Evolutionary conservation across 2,888 invertebrate genomes (phyloP).

Genomic region (Campoplex capitator): DNA sequence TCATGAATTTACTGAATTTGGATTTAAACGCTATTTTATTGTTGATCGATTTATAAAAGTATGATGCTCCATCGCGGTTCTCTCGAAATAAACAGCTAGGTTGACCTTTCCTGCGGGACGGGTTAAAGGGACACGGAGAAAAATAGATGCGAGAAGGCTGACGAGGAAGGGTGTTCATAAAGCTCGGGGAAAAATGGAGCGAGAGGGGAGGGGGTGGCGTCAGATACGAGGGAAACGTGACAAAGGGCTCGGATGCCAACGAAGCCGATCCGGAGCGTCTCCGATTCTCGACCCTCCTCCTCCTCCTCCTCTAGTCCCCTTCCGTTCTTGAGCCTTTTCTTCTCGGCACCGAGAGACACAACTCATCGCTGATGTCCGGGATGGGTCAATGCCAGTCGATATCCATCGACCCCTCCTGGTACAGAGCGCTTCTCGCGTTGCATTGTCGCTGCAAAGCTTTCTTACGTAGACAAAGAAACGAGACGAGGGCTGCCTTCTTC

Average conservation of each 20-base stretch:
- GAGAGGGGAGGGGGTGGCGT: neutral
- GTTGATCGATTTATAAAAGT: slow-evolving; percentile 8
- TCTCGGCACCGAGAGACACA: neutral
- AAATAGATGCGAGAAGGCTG: slow-evolving; percentile 1
- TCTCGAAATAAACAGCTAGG: neutral
- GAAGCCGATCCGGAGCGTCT: slow-evolving; percentile 53
- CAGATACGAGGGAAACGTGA: slow-evolving; percentile 54
- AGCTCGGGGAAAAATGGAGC: neutral
- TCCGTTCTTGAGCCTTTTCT: neutral
- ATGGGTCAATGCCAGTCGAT: slow-evolving; percentile 75
- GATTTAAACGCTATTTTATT: neutral
- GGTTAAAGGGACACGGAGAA: slow-evolving; percentile 8
- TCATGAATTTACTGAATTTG: neutral
- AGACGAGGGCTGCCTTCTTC: slow-evolving; percentile 13
- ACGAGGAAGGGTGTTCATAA: neutral
- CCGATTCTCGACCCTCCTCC: slow-evolving; percentile 49
- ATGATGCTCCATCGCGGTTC: neutral
- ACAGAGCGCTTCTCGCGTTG: slow-evolving; percentile 31
- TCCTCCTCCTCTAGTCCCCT: slow-evolving; percentile 44
- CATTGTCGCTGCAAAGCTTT: slow-evolving; percentile 18
- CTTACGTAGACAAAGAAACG: slow-evolving; percentile 27
- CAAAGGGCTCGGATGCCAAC: slow-evolving; percentile 77
- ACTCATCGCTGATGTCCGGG: slow-evolving; percentile 43
- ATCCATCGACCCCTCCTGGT: slow-evolving; percentile 63
- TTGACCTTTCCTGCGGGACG: slow-evolving; percentile 22